phyloP scores from a whole-genome alignment of 2,888 invertebrate species.

The Melanophora roralis region DNA sequence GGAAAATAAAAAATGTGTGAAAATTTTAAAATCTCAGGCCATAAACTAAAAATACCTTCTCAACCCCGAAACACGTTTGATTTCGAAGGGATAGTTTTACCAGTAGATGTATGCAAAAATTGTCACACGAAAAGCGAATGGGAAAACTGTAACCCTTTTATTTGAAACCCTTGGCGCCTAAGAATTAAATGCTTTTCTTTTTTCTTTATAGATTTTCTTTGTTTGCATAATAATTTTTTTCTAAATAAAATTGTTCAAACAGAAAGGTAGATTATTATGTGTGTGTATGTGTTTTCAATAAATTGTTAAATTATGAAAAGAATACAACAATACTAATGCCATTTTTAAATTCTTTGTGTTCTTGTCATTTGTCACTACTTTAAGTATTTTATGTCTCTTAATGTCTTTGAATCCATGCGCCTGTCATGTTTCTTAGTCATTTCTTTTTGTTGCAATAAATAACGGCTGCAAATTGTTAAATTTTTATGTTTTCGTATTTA shows the following conservation, averaged over 20 bases:
- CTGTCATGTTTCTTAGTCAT: neutral
- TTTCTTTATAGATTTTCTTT: neutral
- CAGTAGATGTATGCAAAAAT: conserved; percentile 10
- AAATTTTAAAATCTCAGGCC: conserved; percentile 54
- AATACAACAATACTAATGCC: neutral
- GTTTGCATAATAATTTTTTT: no score
- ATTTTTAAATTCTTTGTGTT: neutral
- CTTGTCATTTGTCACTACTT: conserved; percentile 43
- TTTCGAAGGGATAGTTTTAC: neutral
- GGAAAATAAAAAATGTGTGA: conserved; percentile 35
- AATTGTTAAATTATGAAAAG: conserved; percentile 27
- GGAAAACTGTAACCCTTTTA: conserved; percentile 12
- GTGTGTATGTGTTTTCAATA: neutral
- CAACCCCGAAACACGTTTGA: conserved; percentile 2
- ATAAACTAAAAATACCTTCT: conserved; percentile 51
- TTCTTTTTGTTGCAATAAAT: neutral
- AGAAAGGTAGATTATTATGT: neutral
- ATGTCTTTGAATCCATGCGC: neutral
- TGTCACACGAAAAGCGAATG: conserved; percentile 22
- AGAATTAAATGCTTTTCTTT: conserved; percentile 17
- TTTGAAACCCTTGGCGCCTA: conserved; percentile 28
- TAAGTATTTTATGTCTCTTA: conserved; percentile 24
- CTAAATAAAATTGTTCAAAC: no score
- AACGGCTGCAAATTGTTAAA: conserved; percentile 9
- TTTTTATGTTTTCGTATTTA: neutral